Base-by-base conservation (phyloP, 2,113 vertebrate genomes). In the Dromiciops gliroides region DNA sequence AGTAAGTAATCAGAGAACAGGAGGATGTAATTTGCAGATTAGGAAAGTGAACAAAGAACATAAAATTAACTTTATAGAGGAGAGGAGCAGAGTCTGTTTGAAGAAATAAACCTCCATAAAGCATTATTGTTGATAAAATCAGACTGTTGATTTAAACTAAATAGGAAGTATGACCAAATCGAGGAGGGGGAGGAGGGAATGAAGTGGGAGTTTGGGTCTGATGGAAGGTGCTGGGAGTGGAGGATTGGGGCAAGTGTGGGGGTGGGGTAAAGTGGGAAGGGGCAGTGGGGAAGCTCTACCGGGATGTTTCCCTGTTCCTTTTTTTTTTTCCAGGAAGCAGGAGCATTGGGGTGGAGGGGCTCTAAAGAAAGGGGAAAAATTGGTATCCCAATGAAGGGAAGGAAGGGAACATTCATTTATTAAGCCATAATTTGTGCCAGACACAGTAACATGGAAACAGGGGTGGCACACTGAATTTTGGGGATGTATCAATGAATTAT, bases 21-120 rank as follows among this genome's bases (percentile, higher is more conserved):
- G 97, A 98, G 98, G 98, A 98, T 98, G 98, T 98, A 98, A 99
- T 99, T 98, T 98, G 98, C 98, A 98, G 98, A 99, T 99, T 99
- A 99, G 98, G 97, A 98, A 98, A 98, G 97, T 97, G 98, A 98
- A 98, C 98, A 99, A 98, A 99, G 98, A 96, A 97, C 96, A 98
- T 98, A 98, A 99, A 99, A 99, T 99, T 98, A 98, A 98, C 98
- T 98, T 99, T 98, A 98, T 97, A 98, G 97, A 93, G 94, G 89
- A 91, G 96, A 96, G 94, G 93, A 97, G 91, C 50, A 1, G 44
- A 93, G 95, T 94, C 96, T 95, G 93, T 96, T 97, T 96, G 95
- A 97, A 97, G 97, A 97, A 97, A 95, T 97, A 96, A 97, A 95
- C 96, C 95, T 94, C 93, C 89, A 60, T 90, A 97, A 97, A 96